Percentiles rank a stretch among this genome's conserved stretches.
Conservation (phyloP, 2,888 invertebrate species). For the Anarsia innoxiella region DNA sequence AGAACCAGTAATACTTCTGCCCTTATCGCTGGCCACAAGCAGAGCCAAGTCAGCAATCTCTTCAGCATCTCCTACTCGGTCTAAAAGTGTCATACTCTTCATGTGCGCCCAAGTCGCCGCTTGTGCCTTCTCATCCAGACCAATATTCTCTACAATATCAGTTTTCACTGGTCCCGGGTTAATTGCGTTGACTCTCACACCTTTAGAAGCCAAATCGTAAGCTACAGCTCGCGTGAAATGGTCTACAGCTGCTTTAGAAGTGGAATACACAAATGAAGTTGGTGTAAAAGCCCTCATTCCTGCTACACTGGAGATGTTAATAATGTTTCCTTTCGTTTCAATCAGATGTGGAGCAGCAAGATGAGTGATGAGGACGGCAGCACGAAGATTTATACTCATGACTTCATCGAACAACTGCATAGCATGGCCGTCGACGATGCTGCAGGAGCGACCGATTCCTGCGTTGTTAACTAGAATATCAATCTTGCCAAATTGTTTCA, state of each 20-base stretch:
- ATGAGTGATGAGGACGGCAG: conserved; percentile 19
- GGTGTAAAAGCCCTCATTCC: conserved; percentile 6
- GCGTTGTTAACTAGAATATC: conserved; percentile 5
- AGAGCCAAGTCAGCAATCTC: conserved; percentile 22
- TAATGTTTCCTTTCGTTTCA: conserved; percentile 21
- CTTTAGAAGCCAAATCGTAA: conserved; percentile 77
- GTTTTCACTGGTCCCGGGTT: conserved; percentile 12
- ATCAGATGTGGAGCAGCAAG: conserved; percentile 20
- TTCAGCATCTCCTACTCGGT: conserved; percentile 21
- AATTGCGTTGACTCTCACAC: conserved; percentile 36
- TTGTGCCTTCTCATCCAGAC: not conserved
- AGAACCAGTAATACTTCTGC: conserved; percentile 22
- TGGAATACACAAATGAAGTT: conserved; percentile 48
- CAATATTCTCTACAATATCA: conserved; percentile 6
- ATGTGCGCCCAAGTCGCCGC: conserved; percentile 69
- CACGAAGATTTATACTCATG: conserved; percentile 21
- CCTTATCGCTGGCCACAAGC: conserved; percentile 23
- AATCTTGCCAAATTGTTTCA: not conserved
- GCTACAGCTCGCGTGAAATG: conserved; percentile 25
- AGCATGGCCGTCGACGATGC: conserved; percentile 10
- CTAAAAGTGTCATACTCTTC: conserved; percentile 63
- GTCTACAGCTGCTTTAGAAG: conserved; percentile 20
- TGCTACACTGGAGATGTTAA: conserved; percentile 22
- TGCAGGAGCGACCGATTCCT: not conserved
- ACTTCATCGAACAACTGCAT: conserved; percentile 19